Evolutionary conservation across 2,888 invertebrate genomes (phyloP), one percentile per base, ranked within the genome.

Genomic region (Eudemis profundana): DNA sequence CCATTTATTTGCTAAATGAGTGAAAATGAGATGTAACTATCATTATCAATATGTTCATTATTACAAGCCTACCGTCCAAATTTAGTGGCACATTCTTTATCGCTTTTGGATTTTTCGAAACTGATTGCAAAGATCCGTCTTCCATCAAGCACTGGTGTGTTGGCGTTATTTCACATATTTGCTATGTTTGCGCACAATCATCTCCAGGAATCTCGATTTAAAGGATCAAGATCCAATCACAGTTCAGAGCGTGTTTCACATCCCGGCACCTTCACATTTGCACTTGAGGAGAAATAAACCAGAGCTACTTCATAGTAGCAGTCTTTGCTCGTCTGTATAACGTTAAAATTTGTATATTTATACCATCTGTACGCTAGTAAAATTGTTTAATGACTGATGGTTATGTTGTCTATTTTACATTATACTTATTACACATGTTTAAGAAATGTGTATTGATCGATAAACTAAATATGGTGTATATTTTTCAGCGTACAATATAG

Each of bases 171-270:
- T 59, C 75, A 74, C 72, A 67, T 73, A 72, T 72, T 69, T 70
- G 73, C 72, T 73, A 76, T 74, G 76, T 78, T 79, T 78, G 78
- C 79, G 76, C 72, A 74, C 75, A 70, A 66, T 70, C 69, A 70
- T 72, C 68, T 33, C 69, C 67, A 64, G 63, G 67, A 64, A 53
- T 64, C 62, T 59, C 38, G 65, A 49, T 60, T 51, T 59, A 66
- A 56, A 57, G 68, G 70, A 70, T 70, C 72, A 29, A 68, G 68
- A 63, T 61, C 63, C 65, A 60, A 69, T 70, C 70, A 71, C 71
- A 67, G 65, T 15, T 49, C 33, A 64, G 67, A 56, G 63, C 21
- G 56, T 42, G 42, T 63, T n/a, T 33, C 63, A 63, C 56, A 29
- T n/a, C 21, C 38, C 2, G 40, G 56, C 56, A 63, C 63, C 1